A percentile compares a stretch with the other conserved stretches of the same genome.
These are phyloP conservation scores for Artemia franciscana DNA, from an alignment of 1,140 invertebrate genomes.

Conservation along the genomic window DNA sequence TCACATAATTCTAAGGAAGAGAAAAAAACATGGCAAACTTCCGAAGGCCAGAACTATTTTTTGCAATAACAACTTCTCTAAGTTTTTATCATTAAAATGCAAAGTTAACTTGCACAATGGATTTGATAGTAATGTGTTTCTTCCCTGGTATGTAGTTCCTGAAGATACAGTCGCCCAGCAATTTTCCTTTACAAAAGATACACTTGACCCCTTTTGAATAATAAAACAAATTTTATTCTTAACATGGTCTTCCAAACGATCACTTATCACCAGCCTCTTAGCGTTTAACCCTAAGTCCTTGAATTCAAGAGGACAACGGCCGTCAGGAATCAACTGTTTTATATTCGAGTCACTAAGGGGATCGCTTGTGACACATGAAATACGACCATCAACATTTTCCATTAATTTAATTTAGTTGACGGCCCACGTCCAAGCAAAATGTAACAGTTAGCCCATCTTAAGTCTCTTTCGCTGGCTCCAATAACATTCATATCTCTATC, in stretches of 20 bases:
- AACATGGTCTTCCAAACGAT: background rate
- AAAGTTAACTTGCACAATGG: slow-evolving; percentile 2
- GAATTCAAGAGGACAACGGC: background rate
- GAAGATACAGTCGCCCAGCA: background rate
- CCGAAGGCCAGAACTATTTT: too few relatives aligned
- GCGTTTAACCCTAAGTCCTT: background rate
- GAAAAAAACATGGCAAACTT: too few relatives aligned
- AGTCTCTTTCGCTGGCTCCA: background rate
- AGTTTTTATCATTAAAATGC: background rate
- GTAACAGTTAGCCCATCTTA: background rate
- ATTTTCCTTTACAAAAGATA: too few relatives aligned
- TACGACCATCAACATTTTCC: background rate
- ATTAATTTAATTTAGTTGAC: background rate
- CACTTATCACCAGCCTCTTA: background rate
- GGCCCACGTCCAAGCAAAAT: background rate
- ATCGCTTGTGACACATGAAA: background rate
- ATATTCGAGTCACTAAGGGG: background rate
- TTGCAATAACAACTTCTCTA: too few relatives aligned
- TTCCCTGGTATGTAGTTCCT: background rate
- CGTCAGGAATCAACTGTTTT: background rate
- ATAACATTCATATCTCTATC: background rate
- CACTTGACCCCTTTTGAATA: background rate
- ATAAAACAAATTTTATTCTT: background rate
- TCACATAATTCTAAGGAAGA: too few relatives aligned
- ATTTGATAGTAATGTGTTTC: background rate